Conservation (phyloP, 2,113 vertebrate genomes). For the Eulemur rufifrons region DNA sequence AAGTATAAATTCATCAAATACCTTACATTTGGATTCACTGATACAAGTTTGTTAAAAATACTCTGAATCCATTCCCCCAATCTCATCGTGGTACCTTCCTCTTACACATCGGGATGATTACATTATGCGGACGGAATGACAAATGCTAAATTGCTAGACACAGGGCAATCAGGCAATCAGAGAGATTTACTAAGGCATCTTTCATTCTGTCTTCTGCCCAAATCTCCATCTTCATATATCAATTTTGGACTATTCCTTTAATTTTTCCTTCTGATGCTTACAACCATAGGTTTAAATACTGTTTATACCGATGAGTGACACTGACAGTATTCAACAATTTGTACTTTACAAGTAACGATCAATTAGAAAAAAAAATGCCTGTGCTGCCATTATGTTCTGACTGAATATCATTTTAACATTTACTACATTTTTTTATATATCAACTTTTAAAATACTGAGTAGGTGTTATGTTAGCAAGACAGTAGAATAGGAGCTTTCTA, state of each 20-base stretch:
- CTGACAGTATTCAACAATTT: background rate
- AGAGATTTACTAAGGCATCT: background rate
- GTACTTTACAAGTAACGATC: background rate
- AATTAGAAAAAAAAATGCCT: background rate
- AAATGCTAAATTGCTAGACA: background rate
- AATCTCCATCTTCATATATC: background rate
- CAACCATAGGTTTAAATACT: background rate
- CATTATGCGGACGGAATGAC: background rate
- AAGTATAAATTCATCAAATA: background rate
- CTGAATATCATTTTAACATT: background rate
- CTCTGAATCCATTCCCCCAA: background rate
- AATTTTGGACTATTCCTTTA: background rate
- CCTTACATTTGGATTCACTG: background rate
- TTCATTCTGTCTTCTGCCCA: background rate
- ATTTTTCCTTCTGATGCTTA: background rate
- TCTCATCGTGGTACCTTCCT: background rate
- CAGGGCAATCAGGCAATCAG: background rate
- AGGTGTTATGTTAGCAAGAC: background rate
- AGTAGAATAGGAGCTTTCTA: background rate
- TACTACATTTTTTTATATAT: background rate
- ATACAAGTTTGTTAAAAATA: background rate
- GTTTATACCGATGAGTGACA: background rate
- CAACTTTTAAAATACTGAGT: background rate
- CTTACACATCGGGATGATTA: background rate
- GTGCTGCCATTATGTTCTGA: background rate